Conservation (phyloP, 30 jellyfish, hydroid and myxozoan genomes). For the Hydractinia echinata region DNA sequence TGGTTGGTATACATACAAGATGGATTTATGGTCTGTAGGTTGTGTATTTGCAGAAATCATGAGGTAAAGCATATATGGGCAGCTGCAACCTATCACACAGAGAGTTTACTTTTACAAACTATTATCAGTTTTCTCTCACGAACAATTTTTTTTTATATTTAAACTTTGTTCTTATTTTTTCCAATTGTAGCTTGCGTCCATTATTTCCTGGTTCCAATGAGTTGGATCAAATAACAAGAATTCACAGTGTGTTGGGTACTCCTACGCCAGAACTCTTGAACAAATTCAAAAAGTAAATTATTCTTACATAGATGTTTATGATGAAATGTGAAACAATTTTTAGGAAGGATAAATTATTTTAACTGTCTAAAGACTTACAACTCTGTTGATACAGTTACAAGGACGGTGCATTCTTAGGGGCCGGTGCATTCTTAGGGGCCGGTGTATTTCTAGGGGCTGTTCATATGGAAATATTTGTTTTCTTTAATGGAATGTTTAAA, state of each 20-base stretch:
- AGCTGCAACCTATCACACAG: neutral
- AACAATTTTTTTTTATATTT: neutral
- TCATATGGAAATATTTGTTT: too few species aligned
- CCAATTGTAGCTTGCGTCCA: slow-evolving; percentile 57
- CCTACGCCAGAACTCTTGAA: slow-evolving; percentile 61
- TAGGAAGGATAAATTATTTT: too few species aligned
- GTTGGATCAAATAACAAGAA: slow-evolving; percentile 81
- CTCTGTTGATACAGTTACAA: too few species aligned
- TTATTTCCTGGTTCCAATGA: slow-evolving; percentile 87
- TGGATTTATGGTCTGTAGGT: slow-evolving; percentile 90
- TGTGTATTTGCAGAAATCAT: slow-evolving; percentile 78
- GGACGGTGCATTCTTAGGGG: too few species aligned
- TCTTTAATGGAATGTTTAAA: too few species aligned
- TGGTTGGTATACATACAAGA: slow-evolving; percentile 83
- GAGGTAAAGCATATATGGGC: slow-evolving; percentile 38
- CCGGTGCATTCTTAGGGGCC: too few species aligned
- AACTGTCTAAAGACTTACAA: too few species aligned
- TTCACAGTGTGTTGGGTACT: slow-evolving; percentile 67
- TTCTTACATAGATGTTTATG: too few species aligned
- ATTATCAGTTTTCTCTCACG: neutral
- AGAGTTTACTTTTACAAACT: neutral
- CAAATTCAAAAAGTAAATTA: slow-evolving; percentile 64
- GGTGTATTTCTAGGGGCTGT: too few species aligned
- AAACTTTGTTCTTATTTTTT: neutral
- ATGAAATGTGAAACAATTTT: too few species aligned